These are phyloP conservation scores for Caenorhabditis doughertyi DNA, from an alignment of 2,888 invertebrate species.

Conservation along the genomic window DNA sequence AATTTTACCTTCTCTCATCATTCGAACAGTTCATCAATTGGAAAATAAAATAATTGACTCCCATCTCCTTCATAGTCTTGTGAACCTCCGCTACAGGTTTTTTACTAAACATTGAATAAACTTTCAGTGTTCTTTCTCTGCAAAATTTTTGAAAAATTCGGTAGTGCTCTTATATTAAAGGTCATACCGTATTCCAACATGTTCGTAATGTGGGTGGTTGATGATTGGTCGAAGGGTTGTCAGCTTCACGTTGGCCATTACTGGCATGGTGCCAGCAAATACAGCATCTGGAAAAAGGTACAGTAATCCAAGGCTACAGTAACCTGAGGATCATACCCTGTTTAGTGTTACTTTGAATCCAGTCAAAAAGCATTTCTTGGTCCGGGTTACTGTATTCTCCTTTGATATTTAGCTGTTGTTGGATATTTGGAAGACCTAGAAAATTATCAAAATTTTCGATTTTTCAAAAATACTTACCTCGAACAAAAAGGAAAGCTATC, in stretches of 20 bases:
- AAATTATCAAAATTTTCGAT: no score
- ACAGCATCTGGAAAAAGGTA: slow-evolving; percentile 85
- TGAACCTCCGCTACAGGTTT: slow-evolving; percentile 88
- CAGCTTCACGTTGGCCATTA: slow-evolving; percentile 90
- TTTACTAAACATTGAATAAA: slow-evolving; percentile 90
- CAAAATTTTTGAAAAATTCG: slow-evolving; percentile 72
- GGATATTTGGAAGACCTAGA: slow-evolving; percentile 60
- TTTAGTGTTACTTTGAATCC: slow-evolving; percentile 87
- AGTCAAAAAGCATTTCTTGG: slow-evolving; percentile 89
- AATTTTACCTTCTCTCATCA: slow-evolving; percentile 78
- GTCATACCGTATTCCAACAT: slow-evolving; percentile 89
- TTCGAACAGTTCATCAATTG: slow-evolving; percentile 86
- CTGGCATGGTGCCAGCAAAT: slow-evolving; percentile 92
- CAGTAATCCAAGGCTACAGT: background rate
- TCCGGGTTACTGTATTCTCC: slow-evolving; percentile 88
- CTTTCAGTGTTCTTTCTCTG: slow-evolving; percentile 89
- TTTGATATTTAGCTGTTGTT: slow-evolving; percentile 84
- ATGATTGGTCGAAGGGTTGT: slow-evolving; percentile 89
- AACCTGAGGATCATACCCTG: slow-evolving; percentile 67
- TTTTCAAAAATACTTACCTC: slow-evolving; percentile 34
- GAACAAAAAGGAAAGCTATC: slow-evolving; percentile 46
- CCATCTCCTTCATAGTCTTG: slow-evolving; percentile 87
- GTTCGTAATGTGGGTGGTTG: slow-evolving; percentile 93
- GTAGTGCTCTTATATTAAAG: no score
- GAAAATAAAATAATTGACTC: slow-evolving; percentile 89